Percentiles rank a stretch among this genome's conserved stretches.
phyloP scores from a whole-genome alignment of 2,888 invertebrate genomes.

The Heliconius hortense region DNA sequence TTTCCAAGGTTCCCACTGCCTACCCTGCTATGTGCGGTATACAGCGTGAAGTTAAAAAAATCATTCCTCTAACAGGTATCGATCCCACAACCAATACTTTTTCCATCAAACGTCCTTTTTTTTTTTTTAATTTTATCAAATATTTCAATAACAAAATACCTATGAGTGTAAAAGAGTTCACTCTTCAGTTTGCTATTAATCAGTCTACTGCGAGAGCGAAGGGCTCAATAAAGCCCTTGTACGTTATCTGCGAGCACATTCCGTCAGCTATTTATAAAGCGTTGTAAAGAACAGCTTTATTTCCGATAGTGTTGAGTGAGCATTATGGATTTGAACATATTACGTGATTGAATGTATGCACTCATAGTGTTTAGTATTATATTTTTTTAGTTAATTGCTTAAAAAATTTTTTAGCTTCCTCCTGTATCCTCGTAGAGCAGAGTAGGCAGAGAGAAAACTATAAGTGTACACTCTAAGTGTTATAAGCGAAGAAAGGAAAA shows the following conservation, averaged over 20 bases:
- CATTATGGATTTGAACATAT: slow-evolving; percentile 52
- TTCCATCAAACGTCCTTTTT: neutral
- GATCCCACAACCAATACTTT: too few species aligned
- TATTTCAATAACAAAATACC: slow-evolving; percentile 32
- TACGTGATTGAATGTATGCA: slow-evolving; percentile 25
- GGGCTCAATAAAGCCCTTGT: slow-evolving; percentile 61
- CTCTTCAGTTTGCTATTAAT: slow-evolving; percentile 54
- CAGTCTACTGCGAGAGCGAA: slow-evolving; percentile 56
- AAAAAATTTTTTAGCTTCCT: neutral
- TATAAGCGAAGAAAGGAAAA: too few species aligned
- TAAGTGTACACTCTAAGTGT: too few species aligned
- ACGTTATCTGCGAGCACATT: slow-evolving; percentile 61
- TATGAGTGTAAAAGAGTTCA: slow-evolving; percentile 44
- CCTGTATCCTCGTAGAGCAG: neutral
- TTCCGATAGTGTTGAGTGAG: slow-evolving; percentile 63
- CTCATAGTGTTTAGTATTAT: slow-evolving; percentile 5
- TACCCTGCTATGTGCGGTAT: too few species aligned
- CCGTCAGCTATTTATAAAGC: slow-evolving; percentile 70
- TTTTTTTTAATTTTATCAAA: neutral
- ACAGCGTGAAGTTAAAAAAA: too few species aligned
- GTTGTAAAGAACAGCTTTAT: slow-evolving; percentile 62
- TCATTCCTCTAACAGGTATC: too few species aligned
- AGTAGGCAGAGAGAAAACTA: neutral
- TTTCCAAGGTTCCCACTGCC: too few species aligned
- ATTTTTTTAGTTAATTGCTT: neutral